phyloP scores from a whole-genome alignment of 2,113 vertebrate species.

The Oenanthe oenanthe region DNA sequence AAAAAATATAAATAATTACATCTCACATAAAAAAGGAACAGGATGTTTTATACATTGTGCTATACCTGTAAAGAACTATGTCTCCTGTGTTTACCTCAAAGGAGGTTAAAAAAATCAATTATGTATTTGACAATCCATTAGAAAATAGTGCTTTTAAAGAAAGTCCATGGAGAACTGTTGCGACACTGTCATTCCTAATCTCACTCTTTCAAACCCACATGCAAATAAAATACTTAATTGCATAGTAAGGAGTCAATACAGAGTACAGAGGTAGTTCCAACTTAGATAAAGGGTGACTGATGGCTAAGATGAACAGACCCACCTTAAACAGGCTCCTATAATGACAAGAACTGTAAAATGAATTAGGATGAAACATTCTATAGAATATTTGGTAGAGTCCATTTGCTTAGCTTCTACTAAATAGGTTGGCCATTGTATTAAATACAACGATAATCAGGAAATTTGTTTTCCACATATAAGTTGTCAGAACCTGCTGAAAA shows the following conservation, averaged over 20 bases:
- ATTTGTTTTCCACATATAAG: background rate
- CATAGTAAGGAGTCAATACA: background rate
- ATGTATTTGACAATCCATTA: background rate
- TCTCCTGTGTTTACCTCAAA: background rate
- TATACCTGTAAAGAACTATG: background rate
- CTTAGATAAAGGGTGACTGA: background rate
- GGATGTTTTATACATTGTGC: background rate
- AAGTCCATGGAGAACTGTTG: background rate
- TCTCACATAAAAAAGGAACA: background rate
- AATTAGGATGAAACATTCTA: background rate
- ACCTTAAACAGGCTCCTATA: background rate
- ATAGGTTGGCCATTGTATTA: background rate
- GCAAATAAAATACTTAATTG: background rate
- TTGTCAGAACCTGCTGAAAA: background rate
- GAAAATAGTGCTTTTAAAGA: background rate
- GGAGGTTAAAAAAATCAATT: background rate
- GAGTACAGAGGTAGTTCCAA: background rate
- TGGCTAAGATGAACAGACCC: background rate
- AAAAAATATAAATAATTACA: background rate
- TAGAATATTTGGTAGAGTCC: background rate
- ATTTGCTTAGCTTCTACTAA: background rate
- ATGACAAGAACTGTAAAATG: background rate
- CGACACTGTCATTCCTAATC: background rate
- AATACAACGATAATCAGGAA: background rate
- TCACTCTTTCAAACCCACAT: background rate